These are phyloP conservation scores for Chlorospingus semifuscus DNA, from an alignment of 2,797 vertebrate genomes.

Conservation along the genomic window DNA sequence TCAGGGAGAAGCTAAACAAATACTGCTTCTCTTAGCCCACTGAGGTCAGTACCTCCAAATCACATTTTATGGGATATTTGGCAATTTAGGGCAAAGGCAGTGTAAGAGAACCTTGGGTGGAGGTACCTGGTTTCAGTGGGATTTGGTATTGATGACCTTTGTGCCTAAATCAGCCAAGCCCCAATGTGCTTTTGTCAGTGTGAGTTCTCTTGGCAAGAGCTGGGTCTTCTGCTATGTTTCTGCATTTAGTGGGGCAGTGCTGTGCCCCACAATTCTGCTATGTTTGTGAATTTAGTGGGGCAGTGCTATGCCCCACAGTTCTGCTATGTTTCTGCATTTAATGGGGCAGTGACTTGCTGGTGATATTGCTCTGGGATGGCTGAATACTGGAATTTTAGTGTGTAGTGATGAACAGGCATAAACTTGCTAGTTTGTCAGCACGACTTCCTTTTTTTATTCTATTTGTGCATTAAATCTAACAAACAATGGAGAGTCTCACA, in stretches of 20 bases:
- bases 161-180: neutral
- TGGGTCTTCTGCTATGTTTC: neutral
- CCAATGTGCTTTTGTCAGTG: neutral
- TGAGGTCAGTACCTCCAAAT: neutral
- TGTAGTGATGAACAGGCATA: neutral
- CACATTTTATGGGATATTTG: neutral
- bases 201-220: neutral
- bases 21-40: neutral
- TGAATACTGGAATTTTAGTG: neutral
- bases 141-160: neutral
- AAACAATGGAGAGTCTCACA: neutral
- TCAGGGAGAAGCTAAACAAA: neutral
- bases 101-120: no score
- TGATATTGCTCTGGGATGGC: rapidly evolving
- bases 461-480: neutral
- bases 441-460: neutral
- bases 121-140: neutral
- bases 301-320: no score
- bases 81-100: neutral
- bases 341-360: neutral
- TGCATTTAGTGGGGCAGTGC: no score
- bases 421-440: neutral
- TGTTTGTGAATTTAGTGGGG: neutral
- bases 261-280: no score
- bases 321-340: no score